A percentile compares a stretch with the other conserved stretches of the same genome.
phyloP scores from a whole-genome alignment of 2,113 vertebrate genomes.

The Galemys pyrenaicus region DNA sequence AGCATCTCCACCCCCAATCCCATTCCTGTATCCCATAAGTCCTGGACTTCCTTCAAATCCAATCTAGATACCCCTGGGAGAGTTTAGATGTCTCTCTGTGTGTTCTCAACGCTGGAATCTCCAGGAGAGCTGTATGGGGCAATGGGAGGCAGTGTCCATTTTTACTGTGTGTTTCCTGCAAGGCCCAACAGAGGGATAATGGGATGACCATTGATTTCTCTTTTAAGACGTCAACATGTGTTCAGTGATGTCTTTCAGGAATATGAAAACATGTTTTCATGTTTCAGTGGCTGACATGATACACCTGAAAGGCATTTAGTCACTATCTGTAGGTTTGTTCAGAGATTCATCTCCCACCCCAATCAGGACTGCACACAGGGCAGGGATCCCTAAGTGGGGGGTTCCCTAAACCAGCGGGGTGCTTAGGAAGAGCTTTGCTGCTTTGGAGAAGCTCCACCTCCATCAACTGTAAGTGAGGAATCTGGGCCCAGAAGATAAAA shows the following conservation, averaged over 20 bases:
- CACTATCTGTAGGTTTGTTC: neutral
- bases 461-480: constrained; percentile 47
- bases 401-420: neutral
- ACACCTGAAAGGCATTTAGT: neutral
- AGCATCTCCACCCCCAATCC: fast-evolving
- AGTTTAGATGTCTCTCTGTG: neutral
- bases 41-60: neutral
- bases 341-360: neutral
- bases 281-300: neutral
- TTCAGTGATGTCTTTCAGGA: neutral
- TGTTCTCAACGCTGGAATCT: neutral
- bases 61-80: neutral
- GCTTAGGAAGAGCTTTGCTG: constrained; percentile 26
- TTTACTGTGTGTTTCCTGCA: neutral
- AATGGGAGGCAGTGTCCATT: no score
- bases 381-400: neutral
- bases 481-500: constrained; percentile 75
- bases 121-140: neutral
- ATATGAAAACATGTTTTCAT: neutral
- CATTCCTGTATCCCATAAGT: neutral
- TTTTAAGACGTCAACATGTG: neutral
- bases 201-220: neutral
- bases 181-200: neutral
- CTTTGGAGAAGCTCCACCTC: constrained; percentile 7
- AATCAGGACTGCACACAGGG: neutral